These are phyloP conservation scores for Psilopogon haemacephalus DNA, from an alignment of 2,113 vertebrate genomes.

Conservation along the genomic window DNA sequence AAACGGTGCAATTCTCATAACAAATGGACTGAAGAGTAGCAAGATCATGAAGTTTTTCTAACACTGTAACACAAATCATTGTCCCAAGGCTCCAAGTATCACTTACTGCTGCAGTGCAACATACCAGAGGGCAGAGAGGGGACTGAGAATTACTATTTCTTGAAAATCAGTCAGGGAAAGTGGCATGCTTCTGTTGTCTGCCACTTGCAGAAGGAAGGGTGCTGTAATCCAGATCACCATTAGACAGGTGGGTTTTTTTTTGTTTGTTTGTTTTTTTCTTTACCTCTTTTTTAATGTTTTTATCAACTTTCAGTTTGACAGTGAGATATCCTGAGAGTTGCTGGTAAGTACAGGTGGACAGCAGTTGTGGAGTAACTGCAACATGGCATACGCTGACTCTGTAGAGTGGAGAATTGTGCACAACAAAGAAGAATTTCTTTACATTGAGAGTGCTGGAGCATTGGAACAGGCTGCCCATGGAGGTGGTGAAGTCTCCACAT, in stretches of 20 bases:
- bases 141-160: neutral
- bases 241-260: neutral
- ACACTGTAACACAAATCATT: neutral
- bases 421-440: too few relatives aligned
- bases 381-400: neutral
- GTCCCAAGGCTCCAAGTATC: neutral
- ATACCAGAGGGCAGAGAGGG: neutral
- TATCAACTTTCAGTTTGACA: neutral
- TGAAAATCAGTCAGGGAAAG: neutral
- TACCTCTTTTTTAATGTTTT: neutral
- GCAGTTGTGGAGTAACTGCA: neutral
- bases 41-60: neutral
- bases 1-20: neutral
- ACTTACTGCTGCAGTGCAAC: neutral
- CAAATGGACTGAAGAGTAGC: neutral
- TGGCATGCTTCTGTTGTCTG: neutral
- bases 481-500: too few relatives aligned
- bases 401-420: neutral
- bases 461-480: too few relatives aligned
- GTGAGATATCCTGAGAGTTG: neutral
- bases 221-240: neutral
- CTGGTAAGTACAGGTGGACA: neutral
- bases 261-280: neutral
- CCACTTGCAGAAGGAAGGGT: neutral
- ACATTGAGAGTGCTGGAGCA: too few relatives aligned